Evolutionary conservation across 2,797 vertebrate species (phyloP).

Genomic region (Trichosurus vulpecula): DNA sequence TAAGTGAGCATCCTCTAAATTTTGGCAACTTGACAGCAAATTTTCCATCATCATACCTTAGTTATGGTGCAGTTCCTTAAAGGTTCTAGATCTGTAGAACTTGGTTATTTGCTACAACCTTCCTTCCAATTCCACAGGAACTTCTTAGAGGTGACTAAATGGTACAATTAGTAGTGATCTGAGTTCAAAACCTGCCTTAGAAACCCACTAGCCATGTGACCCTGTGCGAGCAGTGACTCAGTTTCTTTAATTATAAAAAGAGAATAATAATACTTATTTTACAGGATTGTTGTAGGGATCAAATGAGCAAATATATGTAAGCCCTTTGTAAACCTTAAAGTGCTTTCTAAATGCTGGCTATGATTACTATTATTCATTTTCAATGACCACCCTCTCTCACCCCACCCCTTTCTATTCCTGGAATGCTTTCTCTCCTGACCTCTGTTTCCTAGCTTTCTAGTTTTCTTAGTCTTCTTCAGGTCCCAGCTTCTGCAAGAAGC

Average conservation of each 20-base stretch:
- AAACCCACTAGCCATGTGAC: neutral
- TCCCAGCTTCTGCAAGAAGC: neutral
- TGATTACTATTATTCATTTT: neutral
- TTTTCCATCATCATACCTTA: neutral
- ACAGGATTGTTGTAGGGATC: neutral
- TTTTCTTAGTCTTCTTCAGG: neutral
- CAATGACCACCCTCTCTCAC: neutral
- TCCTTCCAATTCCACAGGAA: neutral
- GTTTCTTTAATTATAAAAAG: neutral
- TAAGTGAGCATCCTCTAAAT: neutral
- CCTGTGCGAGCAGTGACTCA: neutral
- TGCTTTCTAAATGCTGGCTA: neutral
- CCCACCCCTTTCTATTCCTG: neutral
- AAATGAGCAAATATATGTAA: neutral
- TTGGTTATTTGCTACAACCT: neutral
- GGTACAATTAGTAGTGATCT: neutral
- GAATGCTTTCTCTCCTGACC: neutral
- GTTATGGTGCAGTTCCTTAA: neutral
- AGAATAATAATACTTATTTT: neutral
- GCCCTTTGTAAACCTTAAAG: neutral
- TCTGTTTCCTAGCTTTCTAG: neutral
- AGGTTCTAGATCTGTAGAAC: neutral
- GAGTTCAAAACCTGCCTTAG: neutral
- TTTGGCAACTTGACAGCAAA: neutral
- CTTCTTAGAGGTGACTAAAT: neutral